Conservation (phyloP, 2,797 vertebrate species). For the Hephaestus fuliginosus region DNA sequence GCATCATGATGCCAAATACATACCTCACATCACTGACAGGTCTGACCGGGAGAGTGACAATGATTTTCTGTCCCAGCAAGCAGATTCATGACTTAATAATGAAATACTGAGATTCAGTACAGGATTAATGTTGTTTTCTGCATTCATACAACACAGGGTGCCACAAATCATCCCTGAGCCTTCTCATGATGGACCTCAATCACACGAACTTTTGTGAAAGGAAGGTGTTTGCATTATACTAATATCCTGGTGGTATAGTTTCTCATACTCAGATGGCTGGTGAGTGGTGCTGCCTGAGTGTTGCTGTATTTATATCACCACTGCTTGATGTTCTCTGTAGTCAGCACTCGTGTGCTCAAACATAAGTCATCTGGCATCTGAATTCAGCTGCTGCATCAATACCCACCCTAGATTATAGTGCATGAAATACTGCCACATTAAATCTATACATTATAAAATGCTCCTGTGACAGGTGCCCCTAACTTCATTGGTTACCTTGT, state of each 20-base stretch:
- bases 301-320: slow-evolving; percentile 34
- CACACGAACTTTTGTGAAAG: slow-evolving; percentile 20
- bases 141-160: neutral
- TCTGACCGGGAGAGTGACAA: neutral
- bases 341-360: slow-evolving; percentile 48
- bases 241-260: neutral
- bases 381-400: slow-evolving; percentile 38
- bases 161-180: slow-evolving; percentile 30
- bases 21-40: neutral
- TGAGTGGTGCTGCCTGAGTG: slow-evolving; percentile 2
- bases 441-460: slow-evolving; percentile 31
- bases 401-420: slow-evolving; percentile 12
- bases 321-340: slow-evolving; percentile 35
- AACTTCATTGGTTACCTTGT: neutral
- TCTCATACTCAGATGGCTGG: slow-evolving; percentile 5
- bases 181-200: slow-evolving; percentile 10
- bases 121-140: slow-evolving; percentile 25
- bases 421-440: slow-evolving; percentile 35
- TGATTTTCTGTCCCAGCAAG: slow-evolving; percentile 26
- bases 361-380: slow-evolving; percentile 43
- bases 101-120: slow-evolving; percentile 20
- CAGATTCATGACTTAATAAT: slow-evolving; percentile 45
- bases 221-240: neutral
- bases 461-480: slow-evolving; percentile 1
- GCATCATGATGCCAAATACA: no score